These are phyloP conservation scores for Leucosticte australis DNA, from an alignment of 2,113 vertebrate genomes.

Conservation along the genomic window DNA sequence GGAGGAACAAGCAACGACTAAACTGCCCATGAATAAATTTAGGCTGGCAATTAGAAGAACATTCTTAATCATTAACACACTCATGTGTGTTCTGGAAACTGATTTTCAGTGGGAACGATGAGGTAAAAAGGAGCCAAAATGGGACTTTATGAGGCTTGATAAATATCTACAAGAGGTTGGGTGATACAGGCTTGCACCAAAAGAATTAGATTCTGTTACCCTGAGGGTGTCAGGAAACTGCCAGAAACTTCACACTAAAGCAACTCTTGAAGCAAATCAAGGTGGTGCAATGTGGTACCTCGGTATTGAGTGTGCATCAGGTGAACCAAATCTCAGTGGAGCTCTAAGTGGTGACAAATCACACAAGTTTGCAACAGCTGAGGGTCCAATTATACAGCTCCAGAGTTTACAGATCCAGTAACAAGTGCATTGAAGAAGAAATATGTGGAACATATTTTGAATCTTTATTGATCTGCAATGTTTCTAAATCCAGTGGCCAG, in stretches of 20 bases:
- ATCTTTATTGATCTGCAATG: not conserved
- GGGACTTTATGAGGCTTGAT: not conserved
- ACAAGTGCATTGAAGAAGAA: not conserved
- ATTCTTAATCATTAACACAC: not conserved
- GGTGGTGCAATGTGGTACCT: not conserved
- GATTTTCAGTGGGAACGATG: not conserved
- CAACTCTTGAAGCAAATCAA: not conserved
- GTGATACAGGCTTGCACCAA: not conserved
- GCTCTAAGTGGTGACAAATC: not conserved
- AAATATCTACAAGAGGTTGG: not conserved
- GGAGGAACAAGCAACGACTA: not conserved
- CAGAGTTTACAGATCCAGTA: not conserved
- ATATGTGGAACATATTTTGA: not conserved
- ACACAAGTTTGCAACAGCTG: not conserved
- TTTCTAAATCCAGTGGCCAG: not conserved
- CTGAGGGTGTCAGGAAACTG: not conserved
- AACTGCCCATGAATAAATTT: conserved; percentile 45
- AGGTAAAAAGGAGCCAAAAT: not conserved
- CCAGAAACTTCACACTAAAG: not conserved
- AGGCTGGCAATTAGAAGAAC: not conserved
- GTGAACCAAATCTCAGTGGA: not conserved
- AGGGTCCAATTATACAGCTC: not conserved
- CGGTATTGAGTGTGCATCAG: accelerated
- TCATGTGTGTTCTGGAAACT: not conserved
- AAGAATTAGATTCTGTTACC: not conserved